Evolutionary conservation across 2,888 invertebrate species (phyloP), one percentile per base, ranked within the genome.

Genomic region (Leucophenga montana): DNA sequence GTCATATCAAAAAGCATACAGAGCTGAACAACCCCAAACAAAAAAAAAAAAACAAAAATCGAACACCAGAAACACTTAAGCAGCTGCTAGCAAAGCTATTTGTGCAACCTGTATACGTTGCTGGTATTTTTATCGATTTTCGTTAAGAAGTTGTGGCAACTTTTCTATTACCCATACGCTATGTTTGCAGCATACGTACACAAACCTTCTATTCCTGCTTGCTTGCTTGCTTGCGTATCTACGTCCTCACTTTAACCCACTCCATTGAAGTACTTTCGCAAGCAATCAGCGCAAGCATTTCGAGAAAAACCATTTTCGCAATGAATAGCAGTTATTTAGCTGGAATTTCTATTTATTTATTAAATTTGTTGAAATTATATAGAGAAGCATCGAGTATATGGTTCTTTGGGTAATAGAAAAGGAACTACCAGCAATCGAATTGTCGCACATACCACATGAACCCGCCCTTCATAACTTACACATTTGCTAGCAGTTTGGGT

Each of bases 311-410:
- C 62, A 64, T 64, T 64, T 64, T 64, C 46, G 70, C 74, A 71
- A 71, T 74, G 71, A 74, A 71, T 74, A 71, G 71, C 73, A 74
- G 72, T 77, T 77, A 76, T 77, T 77, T 79, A 76, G 77, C 72
- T 75, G 73, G 74, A 78, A 78, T 79, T 76, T 77, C 75, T 84
- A 83, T 82, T 85, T 85, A 82, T 82, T 82, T 85, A 84, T 78
- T 81, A 83, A 80, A 83, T 84, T 79, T 78, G 83, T 77, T 76
- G 78, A 80, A 80, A 74, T 82, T 75, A 78, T 76, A 77, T 31
- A 59, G 59, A 31, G 22, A 59, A 9, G 33, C 9, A 27, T 20
- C 3, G 31, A 27, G 31, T 2, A 27, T 2, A 27, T 20, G 59
- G 16, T 20, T 18, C 16, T 22, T n/a, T n/a, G 39, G 44, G 22